Conservation (phyloP, 2,113 vertebrate species). For the Polyodon spathula region DNA sequence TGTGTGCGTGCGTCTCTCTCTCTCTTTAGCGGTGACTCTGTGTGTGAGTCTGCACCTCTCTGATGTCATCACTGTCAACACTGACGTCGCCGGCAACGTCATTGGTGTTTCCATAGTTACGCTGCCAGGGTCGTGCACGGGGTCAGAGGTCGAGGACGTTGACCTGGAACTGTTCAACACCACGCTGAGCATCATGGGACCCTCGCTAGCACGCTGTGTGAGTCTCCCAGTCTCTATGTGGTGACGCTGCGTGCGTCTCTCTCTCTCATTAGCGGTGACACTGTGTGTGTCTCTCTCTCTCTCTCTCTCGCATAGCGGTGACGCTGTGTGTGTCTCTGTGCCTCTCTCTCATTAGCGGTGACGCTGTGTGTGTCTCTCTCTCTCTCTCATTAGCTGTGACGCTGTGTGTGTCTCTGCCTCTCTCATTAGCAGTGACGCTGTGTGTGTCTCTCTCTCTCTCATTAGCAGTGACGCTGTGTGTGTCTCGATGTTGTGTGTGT, state of each 20-base stretch:
- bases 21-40: too few species aligned
- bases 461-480: too few species aligned
- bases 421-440: neutral
- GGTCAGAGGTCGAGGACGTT: constrained; percentile 75
- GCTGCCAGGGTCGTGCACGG: constrained; percentile 66
- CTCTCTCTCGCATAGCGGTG: too few species aligned
- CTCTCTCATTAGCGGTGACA: neutral
- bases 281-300: too few species aligned
- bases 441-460: too few species aligned
- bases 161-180: constrained; percentile 83
- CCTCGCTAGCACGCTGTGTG: constrained; percentile 63
- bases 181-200: constrained; percentile 62
- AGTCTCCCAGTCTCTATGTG: constrained; percentile 27
- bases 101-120: constrained; percentile 80
- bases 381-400: too few species aligned
- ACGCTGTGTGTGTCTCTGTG: too few species aligned
- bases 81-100: constrained; percentile 69
- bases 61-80: constrained; percentile 71
- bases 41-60: constrained; percentile 86
- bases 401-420: constrained; percentile 1
- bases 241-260: too few species aligned
- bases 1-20: neutral
- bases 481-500: too few species aligned
- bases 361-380: too few species aligned
- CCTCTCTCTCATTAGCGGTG: too few species aligned